These are phyloP conservation scores for Halichondria panicea DNA, from an alignment of 37 sponge, comb jelly and placozoan species.

Conservation along the genomic window DNA sequence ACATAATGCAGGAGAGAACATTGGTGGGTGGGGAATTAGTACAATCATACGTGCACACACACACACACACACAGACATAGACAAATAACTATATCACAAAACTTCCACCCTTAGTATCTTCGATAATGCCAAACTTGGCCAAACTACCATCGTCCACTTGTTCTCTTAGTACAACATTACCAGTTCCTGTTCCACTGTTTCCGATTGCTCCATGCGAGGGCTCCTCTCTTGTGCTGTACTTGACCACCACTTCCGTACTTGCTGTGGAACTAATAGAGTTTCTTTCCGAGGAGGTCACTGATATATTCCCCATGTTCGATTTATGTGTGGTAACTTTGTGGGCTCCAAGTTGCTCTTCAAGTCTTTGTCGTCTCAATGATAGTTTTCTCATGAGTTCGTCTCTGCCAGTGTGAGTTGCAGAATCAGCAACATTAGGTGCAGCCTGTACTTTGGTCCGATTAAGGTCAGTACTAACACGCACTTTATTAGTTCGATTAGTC, in stretches of 20 bases:
- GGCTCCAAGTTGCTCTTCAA: conserved; percentile 21
- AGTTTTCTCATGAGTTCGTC: conserved; percentile 46
- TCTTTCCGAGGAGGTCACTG: neutral
- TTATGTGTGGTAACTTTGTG: neutral
- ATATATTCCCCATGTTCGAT: neutral
- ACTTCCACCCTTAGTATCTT: conserved; percentile 32
- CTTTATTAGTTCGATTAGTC: too few relatives aligned
- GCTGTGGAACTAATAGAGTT: neutral
- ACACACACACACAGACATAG: neutral
- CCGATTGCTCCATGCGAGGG: neutral
- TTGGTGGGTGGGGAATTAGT: too few relatives aligned
- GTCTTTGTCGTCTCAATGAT: conserved; percentile 8
- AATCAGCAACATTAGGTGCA: too few relatives aligned
- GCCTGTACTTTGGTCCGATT: too few relatives aligned
- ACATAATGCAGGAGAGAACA: too few relatives aligned
- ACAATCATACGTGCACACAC: neutral
- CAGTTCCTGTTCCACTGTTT: neutral
- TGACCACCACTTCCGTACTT: conserved; percentile 19
- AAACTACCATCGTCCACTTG: conserved; percentile 5
- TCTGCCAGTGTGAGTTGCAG: too few relatives aligned
- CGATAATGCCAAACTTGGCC: conserved; percentile 49
- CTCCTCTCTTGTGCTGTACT: neutral
- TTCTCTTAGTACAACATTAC: neutral
- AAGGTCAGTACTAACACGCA: too few relatives aligned
- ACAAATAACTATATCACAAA: conserved; percentile 5